Base-by-base conservation (phyloP, 2,888 invertebrate species). In the Agriopis marginaria region DNA sequence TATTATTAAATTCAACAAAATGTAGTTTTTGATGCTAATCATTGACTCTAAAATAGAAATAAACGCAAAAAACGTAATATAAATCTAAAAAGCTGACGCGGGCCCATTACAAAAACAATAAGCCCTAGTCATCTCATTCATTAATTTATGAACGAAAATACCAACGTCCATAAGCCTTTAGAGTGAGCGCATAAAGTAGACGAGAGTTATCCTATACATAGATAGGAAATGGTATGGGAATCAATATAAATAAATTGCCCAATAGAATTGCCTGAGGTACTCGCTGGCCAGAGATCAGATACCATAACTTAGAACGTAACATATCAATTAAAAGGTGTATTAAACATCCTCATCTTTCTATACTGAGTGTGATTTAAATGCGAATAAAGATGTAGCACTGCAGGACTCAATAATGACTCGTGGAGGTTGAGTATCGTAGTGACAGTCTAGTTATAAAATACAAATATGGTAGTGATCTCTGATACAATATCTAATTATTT, bases 191-290 rank as follows among this genome's bases (percentile, higher is more conserved):
- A 89, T 89, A 88, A 89, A 89, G 83, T 84, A 85, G 83, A 82
- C 82, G 79, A 77, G 81, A 80, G 82, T 84, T 88, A 87, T 89
- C 85, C 32, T 86, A 79, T 77, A 82, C 79, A 77, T 81, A 83
- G 86, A 86, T 89, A 88, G 85, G 83, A 86, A 89, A 87, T 85
- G 79, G 86, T 86, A 87, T 87, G 82, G 81, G 86, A 90, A 88
- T 90, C 90, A 89, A 91, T 92, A 91, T 90, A 90, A 90, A 91
- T 90, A 89, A 89, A 92, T 91, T 89, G 86, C 81, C 86, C 88
- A 89, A 89, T 90, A 89, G 90, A 88, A 89, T 87, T 82, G 89
- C 92, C 89, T 72, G 82, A 78, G 89, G 89, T 83, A 88, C 85
- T 87, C 81, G 87, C 82, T 76, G 82, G 80, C 81, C 80, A 78